phyloP scores from a whole-genome alignment of 2,797 vertebrate genomes.

The Lagocephalus sceleratus region DNA sequence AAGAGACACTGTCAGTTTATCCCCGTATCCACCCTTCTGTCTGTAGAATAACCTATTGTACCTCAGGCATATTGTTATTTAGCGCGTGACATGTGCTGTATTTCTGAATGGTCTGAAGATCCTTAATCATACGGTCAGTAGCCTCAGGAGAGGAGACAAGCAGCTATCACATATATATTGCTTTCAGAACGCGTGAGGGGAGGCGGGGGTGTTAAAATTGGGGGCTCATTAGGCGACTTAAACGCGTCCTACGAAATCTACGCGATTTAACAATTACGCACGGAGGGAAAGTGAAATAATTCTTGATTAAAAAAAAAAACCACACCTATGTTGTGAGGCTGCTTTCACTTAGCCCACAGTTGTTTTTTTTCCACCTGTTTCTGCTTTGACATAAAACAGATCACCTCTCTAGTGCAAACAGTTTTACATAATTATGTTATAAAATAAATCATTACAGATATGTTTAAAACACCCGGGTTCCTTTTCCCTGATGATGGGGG shows the following conservation, averaged over 20 bases:
- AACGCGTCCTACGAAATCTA: too few relatives aligned
- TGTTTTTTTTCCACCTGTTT: slow-evolving; percentile 32
- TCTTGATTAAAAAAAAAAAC: slow-evolving; percentile 31
- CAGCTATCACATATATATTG: slow-evolving; percentile 53
- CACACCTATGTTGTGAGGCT: neutral
- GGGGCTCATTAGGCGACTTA: neutral
- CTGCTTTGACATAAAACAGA: slow-evolving; percentile 22
- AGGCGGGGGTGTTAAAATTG: slow-evolving; percentile 14
- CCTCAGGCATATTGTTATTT: slow-evolving; percentile 68
- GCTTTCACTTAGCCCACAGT: neutral
- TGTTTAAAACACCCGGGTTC: neutral
- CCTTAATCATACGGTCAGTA: slow-evolving; percentile 68
- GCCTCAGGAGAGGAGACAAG: slow-evolving; percentile 38
- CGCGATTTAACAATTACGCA: too few relatives aligned
- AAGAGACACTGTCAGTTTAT: slow-evolving; percentile 83
- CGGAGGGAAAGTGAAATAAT: neutral
- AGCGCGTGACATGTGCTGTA: slow-evolving; percentile 61
- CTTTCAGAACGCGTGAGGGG: slow-evolving; percentile 18
- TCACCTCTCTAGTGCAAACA: slow-evolving; percentile 4
- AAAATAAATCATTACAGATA: neutral
- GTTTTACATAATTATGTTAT: neutral
- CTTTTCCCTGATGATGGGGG: too few relatives aligned
- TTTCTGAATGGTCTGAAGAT: slow-evolving; percentile 61
- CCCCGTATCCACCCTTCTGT: slow-evolving; percentile 69
- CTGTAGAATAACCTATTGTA: slow-evolving; percentile 70